Percentiles rank a stretch among this genome's conserved stretches.
Evolutionary conservation across 2,113 vertebrate species (phyloP).

Genomic region (Ardeotis arabs): DNA sequence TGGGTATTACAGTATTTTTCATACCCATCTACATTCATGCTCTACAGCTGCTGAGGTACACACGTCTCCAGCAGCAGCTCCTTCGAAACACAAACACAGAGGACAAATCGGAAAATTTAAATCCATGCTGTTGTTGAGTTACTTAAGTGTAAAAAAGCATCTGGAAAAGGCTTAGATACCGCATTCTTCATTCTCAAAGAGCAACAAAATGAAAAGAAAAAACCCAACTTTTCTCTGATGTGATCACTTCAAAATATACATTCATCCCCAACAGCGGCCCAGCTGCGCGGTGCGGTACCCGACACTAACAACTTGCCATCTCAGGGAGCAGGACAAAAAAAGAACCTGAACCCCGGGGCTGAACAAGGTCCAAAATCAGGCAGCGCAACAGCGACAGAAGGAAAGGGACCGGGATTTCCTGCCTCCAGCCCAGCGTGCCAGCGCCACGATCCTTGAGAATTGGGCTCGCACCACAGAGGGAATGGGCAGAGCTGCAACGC

Average conservation of each 20-base stretch:
- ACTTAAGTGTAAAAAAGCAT: neutral
- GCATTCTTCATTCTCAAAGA: neutral
- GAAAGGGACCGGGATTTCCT: neutral
- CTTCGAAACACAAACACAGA: neutral
- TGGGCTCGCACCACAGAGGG: neutral
- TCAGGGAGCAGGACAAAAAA: neutral
- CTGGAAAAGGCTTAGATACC: neutral
- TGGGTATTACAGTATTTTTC: neutral
- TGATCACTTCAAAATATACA: fast-evolving
- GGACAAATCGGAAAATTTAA: no score
- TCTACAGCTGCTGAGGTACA: fast-evolving
- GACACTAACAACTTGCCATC: neutral
- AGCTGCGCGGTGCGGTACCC: fast-evolving
- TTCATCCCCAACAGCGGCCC: no score
- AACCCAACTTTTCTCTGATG: neutral
- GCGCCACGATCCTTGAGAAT: fast-evolving
- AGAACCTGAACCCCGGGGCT: neutral
- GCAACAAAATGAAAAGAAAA: neutral
- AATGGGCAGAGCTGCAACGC: neutral
- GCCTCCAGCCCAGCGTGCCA: neutral
- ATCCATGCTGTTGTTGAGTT: neutral
- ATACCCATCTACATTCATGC: neutral
- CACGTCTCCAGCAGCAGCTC: neutral
- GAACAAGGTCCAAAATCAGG: neutral
- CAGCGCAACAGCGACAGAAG: neutral